Evolutionary conservation across 2,888 invertebrate genomes (phyloP).

Genomic region (Melanotus villosus): DNA sequence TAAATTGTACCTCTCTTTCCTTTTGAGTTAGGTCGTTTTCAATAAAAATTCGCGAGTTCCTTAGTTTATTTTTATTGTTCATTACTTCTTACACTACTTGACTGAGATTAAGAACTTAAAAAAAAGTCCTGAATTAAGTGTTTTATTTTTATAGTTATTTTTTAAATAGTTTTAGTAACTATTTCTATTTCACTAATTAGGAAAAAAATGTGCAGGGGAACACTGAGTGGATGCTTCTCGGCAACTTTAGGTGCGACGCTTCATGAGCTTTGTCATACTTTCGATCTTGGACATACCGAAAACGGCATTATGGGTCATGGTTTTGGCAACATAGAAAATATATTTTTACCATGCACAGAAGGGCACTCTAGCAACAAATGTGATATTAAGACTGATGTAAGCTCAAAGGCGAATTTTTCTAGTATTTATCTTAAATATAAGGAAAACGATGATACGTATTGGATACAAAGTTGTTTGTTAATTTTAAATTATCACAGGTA

Average conservation of each 20-base stretch:
- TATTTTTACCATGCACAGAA: slow-evolving; percentile 71
- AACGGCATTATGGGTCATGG: slow-evolving; percentile 95
- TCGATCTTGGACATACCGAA: slow-evolving; percentile 92
- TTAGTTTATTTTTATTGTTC: too few species aligned
- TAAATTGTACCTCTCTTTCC: too few species aligned
- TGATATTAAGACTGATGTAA: not conserved
- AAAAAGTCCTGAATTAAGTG: too few species aligned
- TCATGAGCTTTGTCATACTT: slow-evolving; percentile 95
- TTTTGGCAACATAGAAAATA: slow-evolving; percentile 86
- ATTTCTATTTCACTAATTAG: too few species aligned
- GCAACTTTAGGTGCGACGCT: slow-evolving; percentile 92
- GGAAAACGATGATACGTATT: slow-evolving; percentile 71
- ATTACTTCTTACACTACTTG: too few species aligned
- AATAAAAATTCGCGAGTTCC: too few species aligned
- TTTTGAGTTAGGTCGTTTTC: slow-evolving; percentile 18
- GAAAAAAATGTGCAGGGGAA: slow-evolving; percentile 81
- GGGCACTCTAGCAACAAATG: not conserved
- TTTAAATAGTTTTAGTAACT: too few species aligned
- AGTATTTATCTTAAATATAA: not conserved
- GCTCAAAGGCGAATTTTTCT: slow-evolving; percentile 5
- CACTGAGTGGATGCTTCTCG: slow-evolving; percentile 89
- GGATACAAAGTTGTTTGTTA: slow-evolving; percentile 73
- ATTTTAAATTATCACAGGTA: slow-evolving; percentile 24
- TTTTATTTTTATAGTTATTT: too few species aligned
- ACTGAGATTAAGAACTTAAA: too few species aligned